Evolutionary conservation across 23 tunicate genomes (phyloP).

Genomic region (Oikopleura dioica): DNA sequence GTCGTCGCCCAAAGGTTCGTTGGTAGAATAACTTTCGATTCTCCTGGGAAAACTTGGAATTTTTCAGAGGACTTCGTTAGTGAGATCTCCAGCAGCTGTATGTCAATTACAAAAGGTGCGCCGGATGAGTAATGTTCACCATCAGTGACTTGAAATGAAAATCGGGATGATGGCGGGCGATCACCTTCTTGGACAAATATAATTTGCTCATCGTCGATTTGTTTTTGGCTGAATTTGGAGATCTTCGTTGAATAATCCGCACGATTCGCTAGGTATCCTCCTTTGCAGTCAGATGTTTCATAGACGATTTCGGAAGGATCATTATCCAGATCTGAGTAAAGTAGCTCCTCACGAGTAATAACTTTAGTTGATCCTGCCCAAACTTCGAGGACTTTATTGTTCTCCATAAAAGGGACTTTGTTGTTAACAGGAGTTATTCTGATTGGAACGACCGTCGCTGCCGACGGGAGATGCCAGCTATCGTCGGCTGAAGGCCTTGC

Average conservation of each 20-base stretch:
- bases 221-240: background rate
- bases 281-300: background rate
- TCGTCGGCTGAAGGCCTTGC: background rate
- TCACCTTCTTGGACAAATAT: background rate
- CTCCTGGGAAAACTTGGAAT: conserved; percentile 2
- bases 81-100: background rate
- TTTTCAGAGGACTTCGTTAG: background rate
- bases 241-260: background rate
- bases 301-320: background rate
- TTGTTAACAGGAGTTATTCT: background rate
- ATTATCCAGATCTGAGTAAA: background rate
- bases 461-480: background rate
- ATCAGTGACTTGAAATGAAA: conserved; percentile 6
- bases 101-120: background rate
- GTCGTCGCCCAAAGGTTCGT: background rate
- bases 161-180: background rate
- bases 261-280: background rate
- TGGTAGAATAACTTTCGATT: background rate
- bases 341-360: background rate
- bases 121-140: background rate
- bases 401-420: background rate
- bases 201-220: background rate
- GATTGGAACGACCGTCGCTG: background rate
- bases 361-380: background rate
- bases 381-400: background rate